Evolutionary conservation across 2,797 vertebrate species (phyloP).

Genomic region (Nothura maculosa): DNA sequence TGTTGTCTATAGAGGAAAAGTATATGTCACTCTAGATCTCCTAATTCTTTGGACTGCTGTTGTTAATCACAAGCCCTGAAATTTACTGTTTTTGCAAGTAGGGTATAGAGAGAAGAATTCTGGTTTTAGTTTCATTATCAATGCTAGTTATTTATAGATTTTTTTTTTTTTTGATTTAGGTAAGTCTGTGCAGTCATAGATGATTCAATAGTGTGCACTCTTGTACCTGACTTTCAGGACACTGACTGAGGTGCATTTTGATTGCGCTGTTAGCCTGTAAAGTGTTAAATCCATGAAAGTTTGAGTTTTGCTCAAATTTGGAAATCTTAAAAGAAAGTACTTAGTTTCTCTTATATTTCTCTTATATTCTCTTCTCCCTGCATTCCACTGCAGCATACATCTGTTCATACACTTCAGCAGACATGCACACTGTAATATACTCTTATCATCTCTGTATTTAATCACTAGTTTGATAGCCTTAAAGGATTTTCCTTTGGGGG

Average conservation of each 20-base stretch:
- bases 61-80: background rate
- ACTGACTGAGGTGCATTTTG: background rate
- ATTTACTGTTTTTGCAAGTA: background rate
- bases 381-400: background rate
- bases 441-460: background rate
- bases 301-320: background rate
- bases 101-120: background rate
- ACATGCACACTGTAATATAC: background rate
- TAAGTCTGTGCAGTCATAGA: background rate
- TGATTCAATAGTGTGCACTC: background rate
- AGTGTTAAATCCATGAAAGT: background rate
- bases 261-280: background rate
- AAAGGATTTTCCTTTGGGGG: background rate
- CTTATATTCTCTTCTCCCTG: background rate
- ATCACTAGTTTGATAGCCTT: background rate
- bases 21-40: background rate
- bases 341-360: background rate
- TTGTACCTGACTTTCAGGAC: background rate
- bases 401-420: background rate
- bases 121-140: background rate
- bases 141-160: background rate
- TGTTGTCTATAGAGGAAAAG: slow-evolving; percentile 16
- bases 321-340: background rate
- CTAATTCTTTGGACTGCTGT: background rate
- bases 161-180: background rate